Evolutionary conservation across 2,113 vertebrate genomes (phyloP), one percentile per base, ranked within the genome.

Genomic region (Neolamprologus falcicula): DNA sequence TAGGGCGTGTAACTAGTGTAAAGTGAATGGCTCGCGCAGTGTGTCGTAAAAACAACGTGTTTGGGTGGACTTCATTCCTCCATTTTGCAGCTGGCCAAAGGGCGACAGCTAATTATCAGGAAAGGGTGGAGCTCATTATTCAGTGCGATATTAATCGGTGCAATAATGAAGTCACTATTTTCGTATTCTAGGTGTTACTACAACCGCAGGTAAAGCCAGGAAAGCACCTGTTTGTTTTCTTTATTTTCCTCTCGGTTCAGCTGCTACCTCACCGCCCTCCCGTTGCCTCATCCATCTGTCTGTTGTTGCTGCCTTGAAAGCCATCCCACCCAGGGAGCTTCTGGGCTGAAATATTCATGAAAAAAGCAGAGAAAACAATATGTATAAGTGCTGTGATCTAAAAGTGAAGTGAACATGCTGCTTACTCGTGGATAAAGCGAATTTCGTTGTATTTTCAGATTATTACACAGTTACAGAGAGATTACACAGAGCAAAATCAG

Each of bases 321-420:
- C 5, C 55, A 52, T 35, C 33, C 79, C 83, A 85, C 82, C 68
- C 86, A 79, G 71, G 76, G 86, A 16, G 73, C 26, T 52, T 16
- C 24, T 2, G 26, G 40, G 7, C 17, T 89, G 45, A 90, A 93
- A 92, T 86, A 92, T 90, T 88, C 3, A 92, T 90, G 85, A n/a
- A n/a, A 52, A 42, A 85, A 71, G 28, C 7, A 13, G 7, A 50
- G 31, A n/a, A 86, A 84, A 80, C 79, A 53, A 11, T 37, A 24
- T 52, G 55, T 63, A 21, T 24, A 78, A 26, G 57, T 53, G 31
- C 71, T 86, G 35, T 57, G 87, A 86, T 83, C 14, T 84, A 7
- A 47, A 66, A 66, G 5, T 33, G 73, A 80, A 55, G 52, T 21
- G 37, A 57, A 21, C 5, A 5, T 33, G 9, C 31, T 47, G 55